phyloP scores from a whole-genome alignment of 37 sponge, comb jelly and placozoan species.

The Geodia barretti region DNA sequence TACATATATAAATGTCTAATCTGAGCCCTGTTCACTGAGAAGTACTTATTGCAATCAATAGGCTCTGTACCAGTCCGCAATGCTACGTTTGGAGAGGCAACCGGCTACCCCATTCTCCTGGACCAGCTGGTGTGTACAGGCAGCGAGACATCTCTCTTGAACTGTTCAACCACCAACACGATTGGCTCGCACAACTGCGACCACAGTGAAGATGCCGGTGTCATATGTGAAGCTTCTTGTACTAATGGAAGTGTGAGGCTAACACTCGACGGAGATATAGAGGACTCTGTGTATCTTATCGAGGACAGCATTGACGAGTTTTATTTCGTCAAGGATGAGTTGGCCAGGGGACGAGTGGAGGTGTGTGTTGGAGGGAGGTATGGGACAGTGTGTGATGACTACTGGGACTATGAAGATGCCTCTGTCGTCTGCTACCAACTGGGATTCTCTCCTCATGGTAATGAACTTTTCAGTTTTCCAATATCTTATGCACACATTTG shows the following conservation, averaged over 20 bases:
- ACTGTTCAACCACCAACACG: background rate
- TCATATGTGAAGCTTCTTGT: conserved; percentile 42
- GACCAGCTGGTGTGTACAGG: conserved; percentile 34
- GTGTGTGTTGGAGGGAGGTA: conserved; percentile 35
- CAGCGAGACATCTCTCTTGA: conserved; percentile 7
- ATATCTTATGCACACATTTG: background rate
- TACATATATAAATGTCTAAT: too few species aligned
- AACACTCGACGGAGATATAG: background rate
- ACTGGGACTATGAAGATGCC: conserved; percentile 35
- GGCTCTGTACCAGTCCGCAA: background rate
- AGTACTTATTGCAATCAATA: too few species aligned
- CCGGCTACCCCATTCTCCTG: conserved; percentile 23
- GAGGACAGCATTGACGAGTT: background rate
- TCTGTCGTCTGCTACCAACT: conserved; percentile 45
- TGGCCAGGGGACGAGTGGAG: conserved; percentile 47
- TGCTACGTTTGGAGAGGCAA: background rate
- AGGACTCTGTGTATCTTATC: background rate
- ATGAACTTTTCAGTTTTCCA: background rate
- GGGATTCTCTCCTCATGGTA: conserved; percentile 50
- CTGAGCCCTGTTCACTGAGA: too few species aligned
- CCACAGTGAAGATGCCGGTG: conserved; percentile 49
- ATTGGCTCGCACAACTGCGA: conserved; percentile 12
- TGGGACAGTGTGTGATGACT: conserved; percentile 37
- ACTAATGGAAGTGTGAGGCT: background rate
- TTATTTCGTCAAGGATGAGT: conserved; percentile 28